These are phyloP conservation scores for Salticus scenicus DNA, from an alignment of 2,888 invertebrate genomes.

Conservation along the genomic window DNA sequence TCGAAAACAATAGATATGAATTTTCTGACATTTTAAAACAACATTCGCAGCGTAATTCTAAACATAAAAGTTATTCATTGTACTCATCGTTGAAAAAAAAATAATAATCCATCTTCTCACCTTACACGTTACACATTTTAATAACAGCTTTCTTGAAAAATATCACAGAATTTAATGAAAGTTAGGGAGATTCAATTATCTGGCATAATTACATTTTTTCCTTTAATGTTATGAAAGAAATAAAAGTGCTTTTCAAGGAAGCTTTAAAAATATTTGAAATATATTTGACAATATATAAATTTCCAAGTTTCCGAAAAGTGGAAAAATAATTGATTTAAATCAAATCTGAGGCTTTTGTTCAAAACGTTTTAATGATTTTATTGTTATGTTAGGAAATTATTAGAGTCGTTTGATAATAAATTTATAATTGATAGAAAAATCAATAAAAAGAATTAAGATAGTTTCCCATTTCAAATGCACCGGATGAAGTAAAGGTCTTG, in stretches of 20 bases:
- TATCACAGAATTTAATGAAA: conserved; percentile 8
- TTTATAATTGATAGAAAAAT: conserved; percentile 6
- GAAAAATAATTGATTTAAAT: conserved; percentile 9
- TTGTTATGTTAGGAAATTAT: background rate
- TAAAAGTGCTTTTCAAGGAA: background rate
- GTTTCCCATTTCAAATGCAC: background rate
- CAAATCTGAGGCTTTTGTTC: background rate
- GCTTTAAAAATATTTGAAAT: background rate
- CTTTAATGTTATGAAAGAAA: background rate
- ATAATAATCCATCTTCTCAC: background rate
- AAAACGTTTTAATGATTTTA: background rate
- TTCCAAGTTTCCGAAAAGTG: background rate
- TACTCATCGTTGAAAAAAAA: too few relatives aligned
- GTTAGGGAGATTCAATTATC: conserved; percentile 9
- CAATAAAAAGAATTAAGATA: background rate
- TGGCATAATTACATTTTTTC: conserved; percentile 1
- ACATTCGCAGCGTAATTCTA: too few relatives aligned
- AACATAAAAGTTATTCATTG: too few relatives aligned
- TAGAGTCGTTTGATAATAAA: background rate
- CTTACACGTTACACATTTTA: background rate
- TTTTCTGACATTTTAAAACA: too few relatives aligned
- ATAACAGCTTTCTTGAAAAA: background rate
- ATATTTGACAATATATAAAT: background rate
- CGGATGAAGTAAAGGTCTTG: background rate
- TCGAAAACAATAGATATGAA: background rate